Percentiles rank a stretch among this genome's conserved stretches.
phyloP scores from a whole-genome alignment of 2,888 invertebrate genomes.

The Acrobasis repandana region DNA sequence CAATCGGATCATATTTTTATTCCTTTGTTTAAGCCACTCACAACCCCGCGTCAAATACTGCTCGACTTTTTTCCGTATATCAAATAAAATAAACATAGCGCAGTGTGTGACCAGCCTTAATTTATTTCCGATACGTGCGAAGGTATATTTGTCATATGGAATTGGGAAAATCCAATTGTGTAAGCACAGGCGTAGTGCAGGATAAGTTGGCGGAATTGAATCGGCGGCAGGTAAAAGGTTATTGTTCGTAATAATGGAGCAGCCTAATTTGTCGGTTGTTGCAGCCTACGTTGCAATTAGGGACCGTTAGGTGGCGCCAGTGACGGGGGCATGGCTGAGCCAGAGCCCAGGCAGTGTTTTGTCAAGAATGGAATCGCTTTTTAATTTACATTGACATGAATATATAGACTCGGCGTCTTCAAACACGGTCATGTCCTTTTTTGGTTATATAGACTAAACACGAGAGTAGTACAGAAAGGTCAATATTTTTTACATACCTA shows the following conservation, averaged over 20 bases:
- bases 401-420: no score
- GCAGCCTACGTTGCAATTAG: slow-evolving; percentile 61
- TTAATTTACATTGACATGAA: no score
- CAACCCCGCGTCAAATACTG: slow-evolving; percentile 18
- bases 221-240: slow-evolving; percentile 64
- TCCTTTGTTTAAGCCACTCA: slow-evolving; percentile 10
- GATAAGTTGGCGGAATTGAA: slow-evolving; percentile 61
- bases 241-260: slow-evolving; percentile 60
- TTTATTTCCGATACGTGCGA: slow-evolving; percentile 55
- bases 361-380: slow-evolving; percentile 22
- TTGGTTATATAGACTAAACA: no score
- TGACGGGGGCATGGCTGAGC: slow-evolving; percentile 36
- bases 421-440: no score
- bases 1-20: slow-evolving; percentile 1
- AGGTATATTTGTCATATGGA: slow-evolving; percentile 54
- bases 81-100: slow-evolving; percentile 42
- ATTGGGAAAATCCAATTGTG: slow-evolving; percentile 69
- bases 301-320: slow-evolving; percentile 49
- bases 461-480: no score
- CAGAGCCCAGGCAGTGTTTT: slow-evolving; percentile 16
- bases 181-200: slow-evolving; percentile 48
- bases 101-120: slow-evolving; percentile 47
- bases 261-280: slow-evolving; percentile 50
- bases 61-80: slow-evolving; percentile 37
- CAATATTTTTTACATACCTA: no score